Conservation (phyloP, 35 echinoderm and acorn worm genomes). For the Patiria miniata region DNA sequence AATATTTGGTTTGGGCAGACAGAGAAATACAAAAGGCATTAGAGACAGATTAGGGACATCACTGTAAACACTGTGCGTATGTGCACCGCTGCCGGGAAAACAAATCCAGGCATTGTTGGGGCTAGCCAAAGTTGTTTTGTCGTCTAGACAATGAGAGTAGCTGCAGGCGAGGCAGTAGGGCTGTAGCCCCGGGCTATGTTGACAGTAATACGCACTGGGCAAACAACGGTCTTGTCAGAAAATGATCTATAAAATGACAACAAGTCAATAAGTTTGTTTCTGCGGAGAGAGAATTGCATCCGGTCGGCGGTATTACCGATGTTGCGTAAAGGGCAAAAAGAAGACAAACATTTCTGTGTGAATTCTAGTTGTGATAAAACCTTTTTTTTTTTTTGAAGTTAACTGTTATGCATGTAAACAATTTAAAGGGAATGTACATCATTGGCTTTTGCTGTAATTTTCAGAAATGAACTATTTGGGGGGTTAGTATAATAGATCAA, state of each 20-base stretch:
- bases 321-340: too few relatives aligned
- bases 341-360: too few relatives aligned
- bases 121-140: constrained; percentile 15
- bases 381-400: too few relatives aligned
- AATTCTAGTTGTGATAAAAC: too few relatives aligned
- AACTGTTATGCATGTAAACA: too few relatives aligned
- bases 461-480: too few relatives aligned
- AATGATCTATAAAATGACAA: constrained; percentile 15
- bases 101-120: neutral
- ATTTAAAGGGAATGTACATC: too few relatives aligned
- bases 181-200: neutral
- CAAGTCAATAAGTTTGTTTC: neutral
- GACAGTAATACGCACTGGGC: neutral
- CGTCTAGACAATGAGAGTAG: neutral
- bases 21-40: neutral
- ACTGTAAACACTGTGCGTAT: neutral
- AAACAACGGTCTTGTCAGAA: neutral
- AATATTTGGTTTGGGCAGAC: neutral
- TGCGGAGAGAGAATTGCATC: neutral
- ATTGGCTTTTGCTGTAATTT: too few relatives aligned
- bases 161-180: neutral
- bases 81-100: neutral
- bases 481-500: too few relatives aligned
- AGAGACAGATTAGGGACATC: neutral
- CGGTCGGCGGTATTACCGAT: neutral